phyloP scores from a whole-genome alignment of 2,888 invertebrate genomes.

The Cantharis lateralis region DNA sequence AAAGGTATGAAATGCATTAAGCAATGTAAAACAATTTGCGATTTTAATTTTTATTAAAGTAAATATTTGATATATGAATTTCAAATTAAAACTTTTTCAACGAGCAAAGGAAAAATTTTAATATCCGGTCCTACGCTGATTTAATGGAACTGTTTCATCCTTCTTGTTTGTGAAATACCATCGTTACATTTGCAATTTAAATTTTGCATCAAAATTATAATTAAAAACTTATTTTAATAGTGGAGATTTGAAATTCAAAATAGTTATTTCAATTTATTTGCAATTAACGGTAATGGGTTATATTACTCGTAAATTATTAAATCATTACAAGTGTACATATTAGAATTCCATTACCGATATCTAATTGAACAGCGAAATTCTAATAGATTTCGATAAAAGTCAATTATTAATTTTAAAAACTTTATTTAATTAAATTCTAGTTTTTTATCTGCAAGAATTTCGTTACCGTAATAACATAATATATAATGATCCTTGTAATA shows the following conservation, averaged over 20 bases:
- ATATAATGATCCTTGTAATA: background rate
- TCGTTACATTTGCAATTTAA: conserved; percentile 27
- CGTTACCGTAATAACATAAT: background rate
- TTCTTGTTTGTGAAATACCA: conserved; percentile 23
- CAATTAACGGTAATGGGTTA: conserved; percentile 22
- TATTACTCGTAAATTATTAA: conserved; percentile 5
- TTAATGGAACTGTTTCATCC: conserved; percentile 22
- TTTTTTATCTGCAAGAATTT: background rate
- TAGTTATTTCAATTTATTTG: conserved; percentile 28
- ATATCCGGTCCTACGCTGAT: conserved; percentile 22
- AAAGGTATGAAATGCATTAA: conserved; percentile 6
- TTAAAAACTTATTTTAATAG: conserved; percentile 29
- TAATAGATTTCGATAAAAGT: too few relatives aligned
- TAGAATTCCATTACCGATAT: background rate
- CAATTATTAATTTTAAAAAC: background rate
- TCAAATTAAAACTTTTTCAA: conserved; percentile 27
- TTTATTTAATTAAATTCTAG: background rate
- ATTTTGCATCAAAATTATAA: conserved; percentile 26
- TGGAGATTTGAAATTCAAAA: conserved; percentile 26
- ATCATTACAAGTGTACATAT: background rate
- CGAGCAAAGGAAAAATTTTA: conserved; percentile 25
- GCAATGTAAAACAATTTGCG: conserved; percentile 17
- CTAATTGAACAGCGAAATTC: background rate
- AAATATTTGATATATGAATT: conserved; percentile 30
- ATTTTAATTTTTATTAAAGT: conserved; percentile 24